Evolutionary conservation across 2,113 vertebrate species (phyloP).

Genomic region (Lasiurus borealis): DNA sequence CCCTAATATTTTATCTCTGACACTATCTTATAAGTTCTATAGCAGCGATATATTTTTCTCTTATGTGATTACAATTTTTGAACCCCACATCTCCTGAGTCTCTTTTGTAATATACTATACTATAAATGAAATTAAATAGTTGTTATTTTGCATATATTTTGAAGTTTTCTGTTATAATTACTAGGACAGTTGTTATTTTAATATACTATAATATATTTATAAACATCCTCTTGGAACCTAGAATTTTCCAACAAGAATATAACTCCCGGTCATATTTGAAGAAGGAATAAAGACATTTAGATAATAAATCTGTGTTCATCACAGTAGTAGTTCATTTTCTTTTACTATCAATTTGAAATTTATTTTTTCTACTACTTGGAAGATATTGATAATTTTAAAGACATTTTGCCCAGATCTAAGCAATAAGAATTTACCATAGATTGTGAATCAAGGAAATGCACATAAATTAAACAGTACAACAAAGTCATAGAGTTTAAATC

Average conservation of each 20-base stretch:
- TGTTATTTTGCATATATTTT: neutral
- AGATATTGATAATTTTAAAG: slow-evolving; percentile 67
- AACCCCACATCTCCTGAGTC: neutral
- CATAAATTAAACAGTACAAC: slow-evolving; percentile 57
- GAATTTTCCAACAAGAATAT: slow-evolving; percentile 28
- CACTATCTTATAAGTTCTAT: neutral
- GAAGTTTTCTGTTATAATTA: neutral
- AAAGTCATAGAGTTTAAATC: slow-evolving; percentile 54
- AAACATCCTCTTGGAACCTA: neutral
- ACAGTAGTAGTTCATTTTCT: slow-evolving; percentile 32
- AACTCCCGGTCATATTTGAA: slow-evolving; percentile 1
- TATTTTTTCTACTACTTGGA: slow-evolving; percentile 13
- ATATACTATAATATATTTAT: neutral
- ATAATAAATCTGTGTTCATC: neutral
- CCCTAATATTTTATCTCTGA: slow-evolving; percentile 41
- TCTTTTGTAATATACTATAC: neutral
- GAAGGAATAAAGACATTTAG: slow-evolving; percentile 30
- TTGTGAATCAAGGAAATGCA: slow-evolving; percentile 49
- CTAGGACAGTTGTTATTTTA: neutral
- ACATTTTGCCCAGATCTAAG: slow-evolving; percentile 45
- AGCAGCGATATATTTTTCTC: slow-evolving; percentile 9
- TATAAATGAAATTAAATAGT: slow-evolving; percentile 43
- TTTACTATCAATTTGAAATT: slow-evolving; percentile 59
- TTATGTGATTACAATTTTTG: slow-evolving; percentile 35
- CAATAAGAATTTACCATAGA: slow-evolving; percentile 58